Evolutionary conservation across 1,140 invertebrate genomes (phyloP), one percentile per base, ranked within the genome.

Genomic region (Brachionus plicatilis): DNA sequence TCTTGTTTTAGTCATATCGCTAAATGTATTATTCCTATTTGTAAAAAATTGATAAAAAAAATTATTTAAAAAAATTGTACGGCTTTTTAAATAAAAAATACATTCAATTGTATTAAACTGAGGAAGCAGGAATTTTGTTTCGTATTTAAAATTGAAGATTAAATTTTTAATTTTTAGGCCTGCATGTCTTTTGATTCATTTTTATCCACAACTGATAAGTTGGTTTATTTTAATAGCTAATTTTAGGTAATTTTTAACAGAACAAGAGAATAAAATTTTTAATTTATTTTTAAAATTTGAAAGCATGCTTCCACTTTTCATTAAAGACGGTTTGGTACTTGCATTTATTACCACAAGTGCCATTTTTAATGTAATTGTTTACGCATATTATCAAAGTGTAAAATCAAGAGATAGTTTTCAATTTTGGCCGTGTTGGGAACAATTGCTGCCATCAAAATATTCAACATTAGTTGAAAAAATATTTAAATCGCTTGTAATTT

Each of bases 261-360:
- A 53, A 84, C 9, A 75, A 2, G 2, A 70, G 29, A 20, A 29
- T 53, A 60, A 27, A 47, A 7, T n/a, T 76, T 7, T 75, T 50
- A 56, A 94, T 2, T 92, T 92, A 45, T 85, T 6, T 37, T 37
- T 6, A 6, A 6, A 6, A 37, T 37, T 76, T 79, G 94, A 94
- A 87, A 97, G 95, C 87, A 95, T 98, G 94, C 88, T 96, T 53
- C 95, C 96, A 0, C 91, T 98, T n/a, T 88, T 95, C 2, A 88
- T 93, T 0, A 96, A 94, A 90, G 96, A 97, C 90, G 91, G 92
- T 53, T 90, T 97, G 33, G 86, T 93, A 0, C 86, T 94, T 76
- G 93, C 94, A 17, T 93, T 92, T 86, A 87, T 93, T 83, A 90
- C 91, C n/a, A 91, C 90, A 70, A 86, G 92, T 6, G 41, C 88